Evolutionary conservation across 2,888 invertebrate species (phyloP).

Genomic region (Schrankia costaestrigalis): DNA sequence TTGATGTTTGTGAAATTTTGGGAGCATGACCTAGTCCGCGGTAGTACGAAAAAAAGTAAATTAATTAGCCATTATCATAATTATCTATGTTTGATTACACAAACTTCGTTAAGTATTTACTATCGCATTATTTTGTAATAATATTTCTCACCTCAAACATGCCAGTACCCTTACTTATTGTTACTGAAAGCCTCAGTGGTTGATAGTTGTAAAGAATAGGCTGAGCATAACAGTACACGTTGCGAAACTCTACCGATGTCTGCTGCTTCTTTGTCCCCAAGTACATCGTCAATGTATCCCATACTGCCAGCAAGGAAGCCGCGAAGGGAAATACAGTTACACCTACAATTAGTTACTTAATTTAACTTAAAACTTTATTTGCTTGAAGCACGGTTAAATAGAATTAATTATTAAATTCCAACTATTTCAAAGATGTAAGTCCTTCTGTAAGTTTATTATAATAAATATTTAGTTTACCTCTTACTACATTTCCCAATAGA

Average conservation of each 20-base stretch:
- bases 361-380: not conserved
- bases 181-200: conserved; percentile 69
- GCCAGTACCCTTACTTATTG: conserved; percentile 81
- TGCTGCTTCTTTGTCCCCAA: conserved; percentile 76
- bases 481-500: conserved; percentile 86
- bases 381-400: not conserved
- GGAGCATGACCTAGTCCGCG: not conserved
- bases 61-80: too few relatives aligned
- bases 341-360: conserved; percentile 48
- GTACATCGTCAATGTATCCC: conserved; percentile 84
- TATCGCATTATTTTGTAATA: too few relatives aligned
- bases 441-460: not conserved
- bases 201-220: conserved; percentile 78
- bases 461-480: conserved; percentile 76
- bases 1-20: too few relatives aligned
- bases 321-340: conserved; percentile 88
- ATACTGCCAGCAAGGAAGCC: conserved; percentile 84
- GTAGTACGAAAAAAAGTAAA: not conserved
- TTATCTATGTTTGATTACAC: too few relatives aligned
- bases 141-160: conserved; percentile 69
- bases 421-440: too few relatives aligned
- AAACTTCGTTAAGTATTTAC: too few relatives aligned
- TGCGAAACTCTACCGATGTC: conserved; percentile 84
- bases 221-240: conserved; percentile 79
- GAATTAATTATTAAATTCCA: too few relatives aligned